Evolutionary conservation across 2,113 vertebrate species (phyloP).

Genomic region (Vanacampus margaritifer): DNA sequence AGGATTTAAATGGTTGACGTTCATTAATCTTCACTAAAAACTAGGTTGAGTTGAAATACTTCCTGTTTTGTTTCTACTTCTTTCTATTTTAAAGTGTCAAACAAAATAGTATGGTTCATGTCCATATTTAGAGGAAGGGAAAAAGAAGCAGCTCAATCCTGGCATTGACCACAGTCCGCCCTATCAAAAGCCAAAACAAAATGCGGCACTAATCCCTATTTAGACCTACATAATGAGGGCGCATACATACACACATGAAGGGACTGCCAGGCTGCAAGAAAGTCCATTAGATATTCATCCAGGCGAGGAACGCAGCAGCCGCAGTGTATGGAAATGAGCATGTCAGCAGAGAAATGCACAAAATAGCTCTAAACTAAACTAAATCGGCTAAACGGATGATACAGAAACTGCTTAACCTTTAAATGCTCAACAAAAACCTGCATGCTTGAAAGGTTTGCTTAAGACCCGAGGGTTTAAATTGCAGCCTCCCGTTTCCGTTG

Average conservation of each 20-base stretch:
- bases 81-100: too few relatives aligned
- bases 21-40: too few relatives aligned
- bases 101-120: neutral
- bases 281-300: constrained; percentile 58
- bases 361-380: neutral
- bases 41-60: too few relatives aligned
- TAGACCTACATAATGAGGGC: constrained; percentile 64
- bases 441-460: neutral
- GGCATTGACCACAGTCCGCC: constrained; percentile 50
- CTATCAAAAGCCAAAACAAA: constrained; percentile 58
- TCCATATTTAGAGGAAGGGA: constrained; percentile 34
- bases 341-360: neutral
- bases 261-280: constrained; percentile 50
- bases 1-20: too few relatives aligned
- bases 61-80: too few relatives aligned
- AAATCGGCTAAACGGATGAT: neutral
- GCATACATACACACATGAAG: constrained; percentile 40
- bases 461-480: neutral
- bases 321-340: neutral
- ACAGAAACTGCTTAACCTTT: neutral
- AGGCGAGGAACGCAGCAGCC: constrained; percentile 41
- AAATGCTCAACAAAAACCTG: neutral
- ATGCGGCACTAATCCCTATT: constrained; percentile 64
- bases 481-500: neutral
- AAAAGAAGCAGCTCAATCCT: constrained; percentile 32